phyloP scores from a whole-genome alignment of 2,797 vertebrate genomes.

The Molossus molossus region DNA sequence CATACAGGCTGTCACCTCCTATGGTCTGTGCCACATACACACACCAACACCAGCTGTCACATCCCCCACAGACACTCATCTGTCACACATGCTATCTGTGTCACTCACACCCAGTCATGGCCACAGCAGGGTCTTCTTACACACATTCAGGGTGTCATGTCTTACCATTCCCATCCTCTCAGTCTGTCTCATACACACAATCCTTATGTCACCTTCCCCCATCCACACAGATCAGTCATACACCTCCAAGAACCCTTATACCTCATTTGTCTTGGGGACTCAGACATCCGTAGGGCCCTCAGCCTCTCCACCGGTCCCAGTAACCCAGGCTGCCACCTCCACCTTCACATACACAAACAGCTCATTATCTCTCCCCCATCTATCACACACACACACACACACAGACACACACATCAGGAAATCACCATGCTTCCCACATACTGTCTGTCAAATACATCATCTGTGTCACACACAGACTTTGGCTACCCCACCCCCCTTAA shows the following conservation, averaged over 20 bases:
- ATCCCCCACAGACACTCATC: conserved; percentile 56
- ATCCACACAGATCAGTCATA: neutral
- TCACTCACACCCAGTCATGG: conserved; percentile 1
- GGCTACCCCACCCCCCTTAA: neutral
- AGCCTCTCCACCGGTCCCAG: neutral
- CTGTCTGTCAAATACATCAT: conserved; percentile 45
- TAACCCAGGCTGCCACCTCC: conserved; percentile 17
- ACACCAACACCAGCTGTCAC: conserved; percentile 77
- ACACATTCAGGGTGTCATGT: neutral
- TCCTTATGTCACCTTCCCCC: neutral
- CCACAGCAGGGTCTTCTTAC: conserved; percentile 49
- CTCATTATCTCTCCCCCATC: conserved; percentile 10
- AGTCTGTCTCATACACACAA: neutral
- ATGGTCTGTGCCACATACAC: conserved; percentile 41
- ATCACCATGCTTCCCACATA: conserved; percentile 67
- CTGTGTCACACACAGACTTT: conserved; percentile 38
- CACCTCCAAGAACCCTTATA: neutral
- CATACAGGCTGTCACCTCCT: conserved; percentile 68
- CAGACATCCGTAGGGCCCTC: neutral
- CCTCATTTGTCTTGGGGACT: neutral
- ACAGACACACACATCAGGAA: neutral
- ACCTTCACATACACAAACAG: neutral
- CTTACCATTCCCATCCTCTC: neutral
- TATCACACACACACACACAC: conserved; percentile 33
- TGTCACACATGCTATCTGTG: conserved; percentile 48